Base-by-base conservation (phyloP, 2,113 vertebrate genomes). In the Mirza zaza region DNA sequence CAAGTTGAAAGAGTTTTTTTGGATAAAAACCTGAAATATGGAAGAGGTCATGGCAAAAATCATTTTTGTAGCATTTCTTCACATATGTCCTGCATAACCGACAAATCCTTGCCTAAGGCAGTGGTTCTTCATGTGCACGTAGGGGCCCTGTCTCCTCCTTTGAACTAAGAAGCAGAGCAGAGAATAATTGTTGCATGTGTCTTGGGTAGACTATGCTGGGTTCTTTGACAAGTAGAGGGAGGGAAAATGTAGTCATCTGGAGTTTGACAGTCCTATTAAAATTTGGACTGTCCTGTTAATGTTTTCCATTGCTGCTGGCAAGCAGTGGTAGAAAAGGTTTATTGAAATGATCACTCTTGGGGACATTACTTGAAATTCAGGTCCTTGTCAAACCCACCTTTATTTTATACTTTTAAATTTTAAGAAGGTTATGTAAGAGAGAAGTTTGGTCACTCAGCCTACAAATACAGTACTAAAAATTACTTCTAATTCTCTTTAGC, bases 11-110 rank as follows among this genome's bases (percentile, higher is more conserved):
- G 70, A 27, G 23, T 96, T 97, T 92, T 92, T 70, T 63, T 80
- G 50, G 45, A 21, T 50, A 48, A 39, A 59, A 95, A 9, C 2
- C 45, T 67, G 87, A 97, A 23, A 21, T 85, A 59, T 61, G 76
- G 63, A 95, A 84, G 77, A 87, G 14, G 42, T 81, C 57, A 91
- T 77, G 84, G 86, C 25, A 88, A 83, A 94, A 97, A 59, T 23
- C 83, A 93, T 92, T 96, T 68, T 70, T 68, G 15, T 91, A 68
- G 45, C 17, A 32, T 92, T 97, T 97, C n/a, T 95, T 96, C 39
- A 5, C 50, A 76, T 27, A 34, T 63, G 27, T 91, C 8, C n/a
- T 55, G 80, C 82, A 84, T 86, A 88, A 96, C 89, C 32, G 13
- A 21, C 32, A 84, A 27, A 15, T 75, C 15, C 34, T 15, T 34